Conservation (phyloP, 2,113 vertebrate genomes). For the Nanorana parkeri region DNA sequence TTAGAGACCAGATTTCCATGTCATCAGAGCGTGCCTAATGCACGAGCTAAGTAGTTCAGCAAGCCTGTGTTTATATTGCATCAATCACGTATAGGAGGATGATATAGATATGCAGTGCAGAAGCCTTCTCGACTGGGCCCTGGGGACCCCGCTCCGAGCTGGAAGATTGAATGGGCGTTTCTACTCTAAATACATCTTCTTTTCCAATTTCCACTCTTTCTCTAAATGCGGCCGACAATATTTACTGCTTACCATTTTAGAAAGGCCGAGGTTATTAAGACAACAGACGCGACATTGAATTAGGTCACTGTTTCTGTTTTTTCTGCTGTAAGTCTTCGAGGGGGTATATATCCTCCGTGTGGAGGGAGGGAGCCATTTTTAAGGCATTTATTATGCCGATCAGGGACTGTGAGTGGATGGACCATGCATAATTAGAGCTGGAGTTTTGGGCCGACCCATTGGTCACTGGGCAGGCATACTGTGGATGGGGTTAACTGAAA, state of each 20-base stretch:
- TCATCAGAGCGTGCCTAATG: slow-evolving; percentile 15
- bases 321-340: too few species aligned
- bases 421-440: too few species aligned
- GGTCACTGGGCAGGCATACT: too few species aligned
- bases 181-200: background rate
- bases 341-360: too few species aligned
- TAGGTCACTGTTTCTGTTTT: too few species aligned
- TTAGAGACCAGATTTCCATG: slow-evolving; percentile 31
- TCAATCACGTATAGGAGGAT: slow-evolving; percentile 33
- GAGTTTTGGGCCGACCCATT: too few species aligned
- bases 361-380: too few species aligned
- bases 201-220: background rate
- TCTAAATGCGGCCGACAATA: background rate
- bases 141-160: background rate
- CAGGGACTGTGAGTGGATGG: too few species aligned
- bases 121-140: background rate
- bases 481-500: too few species aligned
- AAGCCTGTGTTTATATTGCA: slow-evolving; percentile 31
- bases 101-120: slow-evolving; percentile 4
- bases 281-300: too few species aligned
- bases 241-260: background rate
- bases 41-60: slow-evolving; percentile 26
- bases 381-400: too few species aligned
- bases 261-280: too few species aligned
- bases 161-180: background rate